Evolutionary conservation across 2,797 vertebrate genomes (phyloP).

Genomic region (Kryptolebias ocellatus): DNA sequence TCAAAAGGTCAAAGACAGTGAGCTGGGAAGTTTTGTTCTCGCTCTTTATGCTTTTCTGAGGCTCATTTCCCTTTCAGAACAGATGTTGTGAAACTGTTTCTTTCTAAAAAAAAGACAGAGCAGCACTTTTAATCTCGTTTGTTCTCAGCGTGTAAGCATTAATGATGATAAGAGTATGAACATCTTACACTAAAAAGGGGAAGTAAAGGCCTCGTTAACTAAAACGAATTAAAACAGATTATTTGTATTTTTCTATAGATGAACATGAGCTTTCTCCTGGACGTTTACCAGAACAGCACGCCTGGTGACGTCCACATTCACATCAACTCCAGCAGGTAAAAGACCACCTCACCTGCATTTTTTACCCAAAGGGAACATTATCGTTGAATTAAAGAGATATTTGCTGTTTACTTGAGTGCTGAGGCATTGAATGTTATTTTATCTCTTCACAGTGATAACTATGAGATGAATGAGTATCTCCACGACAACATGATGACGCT

Average conservation of each 20-base stretch:
- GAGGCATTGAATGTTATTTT: not conserved
- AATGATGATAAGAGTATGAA: not conserved
- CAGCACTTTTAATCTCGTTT: not conserved
- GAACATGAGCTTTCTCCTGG: constrained; percentile 90
- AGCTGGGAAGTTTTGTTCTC: too few relatives aligned
- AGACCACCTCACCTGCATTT: not conserved
- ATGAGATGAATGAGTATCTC: constrained; percentile 75
- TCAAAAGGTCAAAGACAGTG: not conserved
- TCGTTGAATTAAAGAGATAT: not conserved
- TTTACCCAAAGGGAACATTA: not conserved
- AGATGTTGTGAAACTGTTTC: constrained; percentile 26
- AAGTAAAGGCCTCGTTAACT: too few relatives aligned
- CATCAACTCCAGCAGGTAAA: constrained; percentile 87
- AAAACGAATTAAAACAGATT: not conserved
- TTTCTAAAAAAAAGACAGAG: not conserved
- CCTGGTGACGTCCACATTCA: constrained; percentile 86
- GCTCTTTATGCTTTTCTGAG: constrained; percentile 1
- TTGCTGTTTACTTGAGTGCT: not conserved
- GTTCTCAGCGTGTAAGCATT: not conserved
- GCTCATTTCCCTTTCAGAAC: constrained; percentile 8
- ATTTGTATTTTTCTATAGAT: constrained; percentile 76
- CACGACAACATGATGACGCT: constrained; percentile 81
- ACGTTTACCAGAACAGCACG: constrained; percentile 87
- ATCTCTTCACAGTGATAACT: constrained; percentile 85
- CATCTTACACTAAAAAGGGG: not conserved